Conservation (phyloP, 2,797 vertebrate genomes). For the Spea hammondii region DNA sequence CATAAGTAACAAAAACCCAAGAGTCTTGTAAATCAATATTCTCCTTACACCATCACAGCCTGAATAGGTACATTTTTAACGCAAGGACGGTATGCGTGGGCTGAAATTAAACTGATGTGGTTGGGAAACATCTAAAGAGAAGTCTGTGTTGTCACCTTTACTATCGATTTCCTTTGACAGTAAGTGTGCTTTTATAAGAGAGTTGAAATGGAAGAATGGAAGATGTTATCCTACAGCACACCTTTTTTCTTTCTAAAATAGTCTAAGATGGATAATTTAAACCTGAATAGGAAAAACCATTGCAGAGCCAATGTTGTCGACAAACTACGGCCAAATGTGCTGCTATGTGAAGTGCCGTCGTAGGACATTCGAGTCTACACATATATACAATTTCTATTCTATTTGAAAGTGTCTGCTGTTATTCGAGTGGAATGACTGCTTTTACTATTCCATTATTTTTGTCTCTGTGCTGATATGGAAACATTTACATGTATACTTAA, state of each 20-base stretch:
- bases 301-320: no score
- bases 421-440: no score
- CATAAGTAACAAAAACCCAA: no score
- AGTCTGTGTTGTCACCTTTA: constrained; percentile 15
- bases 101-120: constrained; percentile 42
- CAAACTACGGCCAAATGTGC: no score
- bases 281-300: background rate
- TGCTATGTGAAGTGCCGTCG: no score
- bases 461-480: no score
- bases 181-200: constrained; percentile 43
- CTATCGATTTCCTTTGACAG: constrained; percentile 30
- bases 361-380: no score
- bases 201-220: constrained; percentile 11
- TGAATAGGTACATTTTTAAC: constrained; percentile 33
- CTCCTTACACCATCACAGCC: constrained; percentile 29
- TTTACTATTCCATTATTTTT: no score
- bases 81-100: constrained; percentile 22
- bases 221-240: constrained; percentile 10
- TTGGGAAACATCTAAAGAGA: constrained; percentile 42
- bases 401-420: no score
- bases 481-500: no score
- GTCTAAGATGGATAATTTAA: constrained; percentile 4
- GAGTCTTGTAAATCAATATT: constrained; percentile 29
- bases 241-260: constrained; percentile 1
- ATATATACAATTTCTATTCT: no score